phyloP scores from a whole-genome alignment of 2,113 vertebrate genomes.

The Nipponia nippon region DNA sequence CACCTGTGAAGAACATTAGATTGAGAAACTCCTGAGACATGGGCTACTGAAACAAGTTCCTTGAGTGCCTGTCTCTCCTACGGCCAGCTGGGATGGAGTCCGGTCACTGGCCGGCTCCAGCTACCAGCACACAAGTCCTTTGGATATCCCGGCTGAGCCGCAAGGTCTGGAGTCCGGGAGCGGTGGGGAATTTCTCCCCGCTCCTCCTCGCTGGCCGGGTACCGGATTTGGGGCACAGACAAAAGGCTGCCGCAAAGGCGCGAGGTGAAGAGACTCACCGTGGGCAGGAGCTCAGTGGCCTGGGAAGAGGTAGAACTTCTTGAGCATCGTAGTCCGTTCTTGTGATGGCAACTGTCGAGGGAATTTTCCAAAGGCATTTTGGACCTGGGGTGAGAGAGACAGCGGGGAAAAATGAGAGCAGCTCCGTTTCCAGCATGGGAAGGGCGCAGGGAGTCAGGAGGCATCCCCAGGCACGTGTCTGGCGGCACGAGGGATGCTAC shows the following conservation, averaged over 20 bases:
- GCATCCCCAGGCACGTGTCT: not conserved
- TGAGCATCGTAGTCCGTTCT: not conserved
- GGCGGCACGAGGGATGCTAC: not conserved
- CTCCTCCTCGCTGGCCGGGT: not conserved
- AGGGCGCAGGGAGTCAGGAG: not conserved
- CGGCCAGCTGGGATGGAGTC: not conserved
- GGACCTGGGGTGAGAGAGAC: not conserved
- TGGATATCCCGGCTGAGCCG: fast-evolving
- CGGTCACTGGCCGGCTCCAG: not conserved
- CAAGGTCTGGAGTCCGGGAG: not conserved
- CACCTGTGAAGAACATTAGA: not conserved
- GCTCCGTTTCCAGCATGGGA: not conserved
- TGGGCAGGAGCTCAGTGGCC: not conserved
- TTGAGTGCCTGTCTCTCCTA: not conserved
- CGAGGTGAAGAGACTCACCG: not conserved
- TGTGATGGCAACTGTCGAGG: not conserved
- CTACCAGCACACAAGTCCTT: not conserved
- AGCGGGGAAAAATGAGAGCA: not conserved
- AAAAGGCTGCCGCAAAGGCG: not conserved
- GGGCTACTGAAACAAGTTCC: not conserved
- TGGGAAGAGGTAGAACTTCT: not conserved
- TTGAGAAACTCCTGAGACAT: not conserved
- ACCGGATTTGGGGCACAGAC: not conserved
- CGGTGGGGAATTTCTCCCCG: not conserved
- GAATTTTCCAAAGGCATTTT: not conserved